Base-by-base conservation (phyloP, 2,888 invertebrate genomes). In the Diarsia dahlii region DNA sequence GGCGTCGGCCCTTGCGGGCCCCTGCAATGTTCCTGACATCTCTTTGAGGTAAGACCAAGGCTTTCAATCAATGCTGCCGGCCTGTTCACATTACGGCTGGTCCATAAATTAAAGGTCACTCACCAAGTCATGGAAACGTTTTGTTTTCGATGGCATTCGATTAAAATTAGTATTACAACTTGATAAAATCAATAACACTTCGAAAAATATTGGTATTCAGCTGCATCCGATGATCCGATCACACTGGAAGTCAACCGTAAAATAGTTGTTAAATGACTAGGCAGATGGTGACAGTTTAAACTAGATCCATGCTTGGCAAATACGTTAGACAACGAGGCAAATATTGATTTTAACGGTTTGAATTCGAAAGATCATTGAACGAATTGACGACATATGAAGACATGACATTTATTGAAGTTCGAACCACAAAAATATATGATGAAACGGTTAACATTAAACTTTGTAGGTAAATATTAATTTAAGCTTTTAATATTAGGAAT, bases 401-500 rank as follows among this genome's bases (percentile, higher is more conserved):
- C 39, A 39, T 39, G 39, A 39, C 39, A 39, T 6, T 34, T 64
- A 52, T 62, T 75, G 13, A 76, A 66, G 45, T 77, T 65, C 34
- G 20, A 65, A 76, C 50, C 23, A 46, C 63, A 63, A 13, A 52
- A 71, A 52, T 56, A 54, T 8, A 69, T 72, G 78, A 52, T 46
- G 68, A 50, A 72, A 78, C 56, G 62, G 18, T 45, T n/a, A 54
- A 72, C 15, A 15, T 60, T 65, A 81, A n/a, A 48, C 6, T 48
- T 45, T 34, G 18, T 45, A 39, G 28, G 34, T 50, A 82, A 83
- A 73, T 80, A 83, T 74, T 71, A 50, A 63, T 23, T 58, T 77
- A 65, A 62, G 56, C 54, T 70, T 84, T 68, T 64, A 52, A 56
- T 64, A 82, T 71, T 62, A 65, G 39, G 82, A 28, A 77, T 85